Evolutionary conservation across 2,888 invertebrate species (phyloP), one percentile per base, ranked within the genome.

Genomic region (Drosophila anomelani): DNA sequence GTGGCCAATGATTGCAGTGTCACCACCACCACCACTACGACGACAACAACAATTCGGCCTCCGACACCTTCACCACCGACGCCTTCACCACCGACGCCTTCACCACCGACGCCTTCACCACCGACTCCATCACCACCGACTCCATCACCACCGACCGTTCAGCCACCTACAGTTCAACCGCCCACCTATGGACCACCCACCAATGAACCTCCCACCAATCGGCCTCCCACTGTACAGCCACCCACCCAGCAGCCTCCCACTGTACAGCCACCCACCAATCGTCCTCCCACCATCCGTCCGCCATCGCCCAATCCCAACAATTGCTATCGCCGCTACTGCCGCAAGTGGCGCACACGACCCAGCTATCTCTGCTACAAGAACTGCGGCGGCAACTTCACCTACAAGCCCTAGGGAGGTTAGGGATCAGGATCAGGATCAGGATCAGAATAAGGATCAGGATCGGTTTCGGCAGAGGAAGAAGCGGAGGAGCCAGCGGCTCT

Each of bases 251-350:
- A 8, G 34, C 73, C 69, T 0, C 58, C 73, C 1, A 76, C 80
- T 0, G 44, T 49, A 0, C 6, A 39, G 0, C 78, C 84, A 6
- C 66, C 75, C 6, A 78, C 85, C 0, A 61, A 69, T 0, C 17
- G 20, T 0, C 64, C 75, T 0, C 74, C 74, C 2, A 76, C 84
- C 23, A 3, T 26, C 0, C 75, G 76, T 2, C 77, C 87, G 15
- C 66, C 82, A 0, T 71, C 76, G 10, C 86, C 85, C 8, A 78
- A 70, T 51, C 88, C 84, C 38, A 62, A 64, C 41, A 72, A 58
- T 7, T 86, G 86, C 32, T 86, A 88, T 58, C 87, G 87, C 17
- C 85, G 86, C 61, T 88, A 88, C 54, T 86, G 86, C 56, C 87
- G 85, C 72, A 86, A 77, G 56, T 86, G 89, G 87, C 77, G 86